Percentiles rank a stretch among this genome's conserved stretches.
These are phyloP conservation scores for Nemotelus nigrinus DNA, from an alignment of 2,888 invertebrate genomes.

Conservation along the genomic window DNA sequence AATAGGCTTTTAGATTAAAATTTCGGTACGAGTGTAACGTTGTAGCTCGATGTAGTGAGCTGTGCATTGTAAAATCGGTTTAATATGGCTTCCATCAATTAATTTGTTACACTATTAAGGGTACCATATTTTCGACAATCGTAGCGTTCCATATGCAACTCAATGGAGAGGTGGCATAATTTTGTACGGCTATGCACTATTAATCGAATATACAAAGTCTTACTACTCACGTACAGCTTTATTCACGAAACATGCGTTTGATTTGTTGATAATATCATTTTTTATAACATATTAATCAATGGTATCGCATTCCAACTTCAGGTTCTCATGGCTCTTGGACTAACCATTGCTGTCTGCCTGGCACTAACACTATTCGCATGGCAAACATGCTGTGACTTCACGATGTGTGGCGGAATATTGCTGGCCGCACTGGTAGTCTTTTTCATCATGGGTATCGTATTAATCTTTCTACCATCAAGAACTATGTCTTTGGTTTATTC, in stretches of 20 bases:
- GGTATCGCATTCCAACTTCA: constrained; percentile 55
- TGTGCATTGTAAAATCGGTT: too few species aligned
- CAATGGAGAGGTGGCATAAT: neutral
- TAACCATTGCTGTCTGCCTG: constrained; percentile 81
- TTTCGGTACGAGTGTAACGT: too few species aligned
- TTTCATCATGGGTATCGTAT: constrained; percentile 77
- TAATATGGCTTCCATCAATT: too few species aligned
- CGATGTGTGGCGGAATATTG: constrained; percentile 73
- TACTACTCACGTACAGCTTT: neutral
- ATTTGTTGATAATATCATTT: neutral
- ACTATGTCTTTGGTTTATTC: constrained; percentile 78
- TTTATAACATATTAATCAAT: neutral
- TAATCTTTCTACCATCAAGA: constrained; percentile 68
- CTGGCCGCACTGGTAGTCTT: constrained; percentile 69
- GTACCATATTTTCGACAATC: too few species aligned
- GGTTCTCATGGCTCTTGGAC: constrained; percentile 83
- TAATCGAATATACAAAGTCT: neutral
- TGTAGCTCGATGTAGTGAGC: too few species aligned
- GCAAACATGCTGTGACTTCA: constrained; percentile 91
- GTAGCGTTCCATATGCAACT: too few species aligned
- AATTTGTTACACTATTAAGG: too few species aligned
- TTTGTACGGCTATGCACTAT: neutral
- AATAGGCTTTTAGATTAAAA: too few species aligned
- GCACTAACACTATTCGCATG: constrained; percentile 89
- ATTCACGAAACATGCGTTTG: neutral